phyloP scores from a whole-genome alignment of 2,113 vertebrate species.

The Dasypus novemcinctus region DNA sequence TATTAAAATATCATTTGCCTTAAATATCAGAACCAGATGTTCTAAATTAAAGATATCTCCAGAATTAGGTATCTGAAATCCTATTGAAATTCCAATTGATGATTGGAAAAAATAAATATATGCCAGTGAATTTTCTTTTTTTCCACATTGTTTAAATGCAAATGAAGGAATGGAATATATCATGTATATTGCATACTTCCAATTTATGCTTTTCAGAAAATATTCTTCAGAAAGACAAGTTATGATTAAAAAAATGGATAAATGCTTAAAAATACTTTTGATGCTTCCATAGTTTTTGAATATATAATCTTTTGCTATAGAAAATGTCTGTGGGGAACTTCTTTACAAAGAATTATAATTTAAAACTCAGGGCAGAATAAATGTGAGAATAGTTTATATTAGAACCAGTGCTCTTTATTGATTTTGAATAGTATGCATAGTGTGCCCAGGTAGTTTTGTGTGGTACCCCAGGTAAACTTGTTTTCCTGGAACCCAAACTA shows the following conservation, averaged over 20 bases:
- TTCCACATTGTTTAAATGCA: not conserved
- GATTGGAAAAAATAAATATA: not conserved
- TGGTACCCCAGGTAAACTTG: not conserved
- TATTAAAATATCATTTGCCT: conserved; percentile 45
- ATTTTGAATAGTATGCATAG: not conserved
- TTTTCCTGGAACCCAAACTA: not conserved
- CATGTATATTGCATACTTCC: not conserved
- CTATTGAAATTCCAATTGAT: not conserved
- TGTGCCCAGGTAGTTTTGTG: not conserved
- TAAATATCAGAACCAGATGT: conserved; percentile 39
- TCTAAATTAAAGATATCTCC: conserved; percentile 51
- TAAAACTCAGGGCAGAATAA: conserved; percentile 73
- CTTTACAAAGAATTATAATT: conserved; percentile 73
- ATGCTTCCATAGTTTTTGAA: not conserved
- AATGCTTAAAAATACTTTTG: conserved; percentile 6
- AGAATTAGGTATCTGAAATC: conserved; percentile 31
- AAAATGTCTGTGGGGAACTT: conserved; percentile 56
- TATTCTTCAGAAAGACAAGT: conserved; percentile 27
- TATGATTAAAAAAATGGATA: not conserved
- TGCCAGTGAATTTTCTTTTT: conserved; percentile 43
- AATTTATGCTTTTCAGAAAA: conserved; percentile 24
- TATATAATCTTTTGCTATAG: not conserved
- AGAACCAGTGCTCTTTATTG: conserved; percentile 59
- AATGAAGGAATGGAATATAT: conserved; percentile 17
- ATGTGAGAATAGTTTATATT: conserved; percentile 73